phyloP scores from a whole-genome alignment of 2,888 invertebrate species.

The Muscina levida region DNA sequence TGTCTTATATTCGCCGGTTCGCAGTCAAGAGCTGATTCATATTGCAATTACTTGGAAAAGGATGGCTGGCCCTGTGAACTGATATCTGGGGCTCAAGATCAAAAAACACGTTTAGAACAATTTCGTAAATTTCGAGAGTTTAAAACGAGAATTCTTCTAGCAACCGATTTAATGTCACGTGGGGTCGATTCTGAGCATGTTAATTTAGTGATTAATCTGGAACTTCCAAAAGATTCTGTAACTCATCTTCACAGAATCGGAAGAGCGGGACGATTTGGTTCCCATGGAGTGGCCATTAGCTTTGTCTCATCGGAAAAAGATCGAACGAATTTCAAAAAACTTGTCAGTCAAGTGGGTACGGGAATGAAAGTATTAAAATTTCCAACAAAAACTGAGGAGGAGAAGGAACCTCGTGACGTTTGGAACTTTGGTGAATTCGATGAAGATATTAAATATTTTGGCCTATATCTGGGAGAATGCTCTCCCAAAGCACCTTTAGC shows the following conservation, averaged over 20 bases:
- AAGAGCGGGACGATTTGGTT: slow-evolving; percentile 95
- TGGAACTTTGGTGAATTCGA: slow-evolving; percentile 74
- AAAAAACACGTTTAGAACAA: slow-evolving; percentile 87
- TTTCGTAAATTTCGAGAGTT: slow-evolving; percentile 89
- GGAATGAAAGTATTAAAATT: slow-evolving; percentile 81
- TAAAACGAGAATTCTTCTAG: slow-evolving; percentile 90
- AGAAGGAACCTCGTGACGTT: slow-evolving; percentile 71
- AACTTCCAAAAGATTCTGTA: slow-evolving; percentile 88
- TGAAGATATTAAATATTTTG: slow-evolving; percentile 67
- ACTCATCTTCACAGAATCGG: slow-evolving; percentile 97
- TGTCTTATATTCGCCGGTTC: slow-evolving; percentile 95
- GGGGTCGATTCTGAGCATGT: slow-evolving; percentile 97
- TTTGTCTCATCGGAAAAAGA: slow-evolving; percentile 86
- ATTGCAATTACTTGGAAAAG: slow-evolving; percentile 86
- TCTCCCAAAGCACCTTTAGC: slow-evolving; percentile 68
- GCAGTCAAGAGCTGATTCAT: slow-evolving; percentile 90
- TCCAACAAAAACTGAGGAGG: slow-evolving; percentile 70
- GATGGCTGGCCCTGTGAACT: slow-evolving; percentile 89
- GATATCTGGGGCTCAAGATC: slow-evolving; percentile 90
- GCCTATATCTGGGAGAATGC: slow-evolving; percentile 65
- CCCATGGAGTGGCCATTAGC: slow-evolving; percentile 89
- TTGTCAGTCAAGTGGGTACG: slow-evolving; percentile 82
- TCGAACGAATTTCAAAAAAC: slow-evolving; percentile 81
- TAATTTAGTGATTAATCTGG: slow-evolving; percentile 95
- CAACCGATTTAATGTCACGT: slow-evolving; percentile 94